Conservation (phyloP, 1,140 invertebrate species). For the Dolichoris vasculosae region DNA sequence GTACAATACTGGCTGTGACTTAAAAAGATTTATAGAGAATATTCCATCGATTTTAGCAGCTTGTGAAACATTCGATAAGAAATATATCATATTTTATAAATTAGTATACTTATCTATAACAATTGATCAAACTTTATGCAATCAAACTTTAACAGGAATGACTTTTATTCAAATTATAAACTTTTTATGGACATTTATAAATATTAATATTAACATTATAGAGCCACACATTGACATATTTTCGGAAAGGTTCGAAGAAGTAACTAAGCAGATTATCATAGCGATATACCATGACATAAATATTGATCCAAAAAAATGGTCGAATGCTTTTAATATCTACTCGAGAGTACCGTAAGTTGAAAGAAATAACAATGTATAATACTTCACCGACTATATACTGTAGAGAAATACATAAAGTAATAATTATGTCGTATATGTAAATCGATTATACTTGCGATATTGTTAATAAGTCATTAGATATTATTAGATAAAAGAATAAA, state of each 20-base stretch:
- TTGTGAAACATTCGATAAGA: slow-evolving; percentile 31
- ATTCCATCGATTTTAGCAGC: slow-evolving; percentile 44
- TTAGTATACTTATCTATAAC: slow-evolving; percentile 44
- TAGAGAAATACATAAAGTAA: no score
- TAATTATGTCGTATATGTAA: no score
- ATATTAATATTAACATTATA: slow-evolving; percentile 36
- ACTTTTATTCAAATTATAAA: slow-evolving; percentile 40
- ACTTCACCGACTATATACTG: no score
- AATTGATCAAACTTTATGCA: slow-evolving; percentile 28
- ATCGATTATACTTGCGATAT: no score
- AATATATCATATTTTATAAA: slow-evolving; percentile 51
- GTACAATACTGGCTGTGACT: no score
- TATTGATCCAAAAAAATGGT: neutral
- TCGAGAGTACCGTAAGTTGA: no score
- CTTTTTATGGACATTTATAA: slow-evolving; percentile 52
- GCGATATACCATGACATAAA: neutral
- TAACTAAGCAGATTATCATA: slow-evolving; percentile 41
- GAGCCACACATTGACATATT: slow-evolving; percentile 15
- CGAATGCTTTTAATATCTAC: slow-evolving; percentile 41
- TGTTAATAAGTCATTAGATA: no score
- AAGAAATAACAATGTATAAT: no score
- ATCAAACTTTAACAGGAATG: slow-evolving; percentile 3
- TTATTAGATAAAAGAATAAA: no score
- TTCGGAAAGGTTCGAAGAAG: neutral
- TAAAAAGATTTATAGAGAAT: slow-evolving; percentile 22